Base-by-base conservation (phyloP, 2,888 invertebrate genomes). In the Pyrrhia umbra region DNA sequence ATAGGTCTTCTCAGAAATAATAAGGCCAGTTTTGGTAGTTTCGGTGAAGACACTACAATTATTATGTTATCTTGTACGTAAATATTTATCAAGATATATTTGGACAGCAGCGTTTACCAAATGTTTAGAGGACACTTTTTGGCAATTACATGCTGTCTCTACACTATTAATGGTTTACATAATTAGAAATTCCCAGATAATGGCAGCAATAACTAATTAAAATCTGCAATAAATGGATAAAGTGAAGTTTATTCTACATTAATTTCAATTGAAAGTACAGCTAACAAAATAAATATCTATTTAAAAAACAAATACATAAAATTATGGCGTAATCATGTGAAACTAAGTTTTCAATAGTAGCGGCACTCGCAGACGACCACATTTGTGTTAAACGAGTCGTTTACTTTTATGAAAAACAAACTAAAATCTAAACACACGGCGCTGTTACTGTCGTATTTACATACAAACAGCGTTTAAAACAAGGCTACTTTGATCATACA, bases 401-500 rank as follows among this genome's bases (percentile, higher is more conserved):
- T 51, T 40, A 21, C 65, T 50, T 59, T 67, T 67, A 56, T 71
- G 47, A n/a, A 52, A 67, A 61, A 71, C 40, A 67, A 67, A 61
- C 39, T 49, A 25, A 13, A 20, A 25, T 55, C 37, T 70, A 51
- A 67, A 52, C 73, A 60, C 23, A 20, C 20, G 18, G 46, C 25
- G 39, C 37, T 27, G 55, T 34, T 73, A 56, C 47, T 43, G 34
- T 56, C 61, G n/a, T 61, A 73, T 70, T 72, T 73, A 70, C 74
- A 67, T 73, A 56, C 9, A 47, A 52, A 56, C 23, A 34, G 27
- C 39, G 51, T 52, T 58, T 45, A 15, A 27, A 65, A 59, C 25
- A 40, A 45, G 30, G 16, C 30, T 42, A 13, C 27, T 50, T 9
- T 16, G 27, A 49, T 30, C 52, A 40, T 46, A 37, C 10, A 34